Evolutionary conservation across 30 jellyfish, hydroid and myxozoan species (phyloP).

Genomic region (Rhopilema esculentum): DNA sequence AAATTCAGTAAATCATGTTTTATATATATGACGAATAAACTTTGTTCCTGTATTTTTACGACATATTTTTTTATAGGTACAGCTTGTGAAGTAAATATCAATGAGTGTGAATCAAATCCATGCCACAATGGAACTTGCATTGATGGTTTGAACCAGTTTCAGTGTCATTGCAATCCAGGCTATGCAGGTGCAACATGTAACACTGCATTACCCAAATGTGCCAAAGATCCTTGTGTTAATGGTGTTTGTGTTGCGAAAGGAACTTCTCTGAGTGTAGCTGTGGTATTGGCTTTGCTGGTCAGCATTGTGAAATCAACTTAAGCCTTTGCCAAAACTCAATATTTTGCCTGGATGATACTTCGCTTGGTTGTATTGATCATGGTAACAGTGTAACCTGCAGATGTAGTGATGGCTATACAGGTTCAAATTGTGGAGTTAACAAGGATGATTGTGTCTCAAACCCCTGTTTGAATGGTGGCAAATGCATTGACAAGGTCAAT

Average conservation of each 20-base stretch:
- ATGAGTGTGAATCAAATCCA: constrained; percentile 75
- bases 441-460: constrained; percentile 69
- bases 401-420: constrained; percentile 82
- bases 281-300: constrained; percentile 92
- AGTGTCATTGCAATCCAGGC: constrained; percentile 83
- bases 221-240: constrained; percentile 15
- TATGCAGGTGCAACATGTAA: constrained; percentile 74
- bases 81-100: constrained; percentile 68
- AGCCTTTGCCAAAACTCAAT: constrained; percentile 72
- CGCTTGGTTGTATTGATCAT: constrained; percentile 85
- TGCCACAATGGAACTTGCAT: constrained; percentile 83
- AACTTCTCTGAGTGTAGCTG: constrained; percentile 79
- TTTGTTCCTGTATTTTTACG: too few relatives aligned
- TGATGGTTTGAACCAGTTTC: constrained; percentile 67
- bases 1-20: too few relatives aligned
- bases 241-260: constrained; percentile 38
- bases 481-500: constrained; percentile 78
- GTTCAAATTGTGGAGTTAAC: constrained; percentile 90
- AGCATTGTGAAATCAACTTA: constrained; percentile 76
- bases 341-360: constrained; percentile 70
- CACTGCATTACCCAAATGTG: constrained; percentile 42
- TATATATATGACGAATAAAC: too few relatives aligned
- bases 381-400: constrained; percentile 84
- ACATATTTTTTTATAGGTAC: constrained; percentile 52
- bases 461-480: constrained; percentile 79